These are phyloP conservation scores for Drosophila kepulauana DNA, from an alignment of 1,140 invertebrate genomes.

Conservation along the genomic window DNA sequence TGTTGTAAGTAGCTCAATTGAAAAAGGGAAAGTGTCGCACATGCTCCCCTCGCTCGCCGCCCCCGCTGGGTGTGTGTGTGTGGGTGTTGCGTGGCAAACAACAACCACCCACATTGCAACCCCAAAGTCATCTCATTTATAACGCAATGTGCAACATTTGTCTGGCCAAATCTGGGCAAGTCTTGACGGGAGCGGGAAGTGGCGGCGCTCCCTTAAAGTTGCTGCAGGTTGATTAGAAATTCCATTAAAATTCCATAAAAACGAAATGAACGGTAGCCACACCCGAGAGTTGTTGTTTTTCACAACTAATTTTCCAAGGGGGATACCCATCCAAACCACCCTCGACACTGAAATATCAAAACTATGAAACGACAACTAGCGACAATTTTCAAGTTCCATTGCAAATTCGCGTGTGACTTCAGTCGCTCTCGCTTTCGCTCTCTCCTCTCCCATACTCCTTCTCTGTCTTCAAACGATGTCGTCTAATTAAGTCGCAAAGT, in stretches of 20 bases:
- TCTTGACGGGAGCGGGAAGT: conserved; percentile 12
- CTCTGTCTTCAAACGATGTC: conserved; percentile 54
- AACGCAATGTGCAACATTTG: conserved; percentile 62
- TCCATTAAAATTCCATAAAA: conserved; percentile 79
- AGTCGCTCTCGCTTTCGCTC: conserved; percentile 6
- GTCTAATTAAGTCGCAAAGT: conserved; percentile 81
- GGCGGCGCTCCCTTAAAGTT: conserved; percentile 49
- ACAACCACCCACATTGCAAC: conserved; percentile 53
- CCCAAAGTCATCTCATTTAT: conserved; percentile 34
- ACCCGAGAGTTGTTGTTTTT: conserved; percentile 34
- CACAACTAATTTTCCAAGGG: conserved; percentile 15
- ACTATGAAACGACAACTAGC: conserved; percentile 31
- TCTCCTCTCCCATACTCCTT: neutral
- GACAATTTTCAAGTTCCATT: conserved; percentile 51
- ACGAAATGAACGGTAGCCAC: conserved; percentile 61
- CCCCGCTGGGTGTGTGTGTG: neutral
- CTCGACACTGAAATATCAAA: conserved; percentile 3
- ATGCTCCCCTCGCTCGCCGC: neutral
- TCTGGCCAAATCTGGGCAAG: conserved; percentile 68
- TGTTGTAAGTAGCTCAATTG: conserved; percentile 68
- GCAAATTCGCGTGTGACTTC: conserved; percentile 42
- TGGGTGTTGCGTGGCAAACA: conserved; percentile 9
- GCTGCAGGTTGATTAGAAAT: conserved; percentile 79
- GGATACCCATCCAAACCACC: neutral
- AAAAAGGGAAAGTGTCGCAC: conserved; percentile 71